phyloP scores from a whole-genome alignment of 2,113 vertebrate species.

The Pedionomus torquatus region DNA sequence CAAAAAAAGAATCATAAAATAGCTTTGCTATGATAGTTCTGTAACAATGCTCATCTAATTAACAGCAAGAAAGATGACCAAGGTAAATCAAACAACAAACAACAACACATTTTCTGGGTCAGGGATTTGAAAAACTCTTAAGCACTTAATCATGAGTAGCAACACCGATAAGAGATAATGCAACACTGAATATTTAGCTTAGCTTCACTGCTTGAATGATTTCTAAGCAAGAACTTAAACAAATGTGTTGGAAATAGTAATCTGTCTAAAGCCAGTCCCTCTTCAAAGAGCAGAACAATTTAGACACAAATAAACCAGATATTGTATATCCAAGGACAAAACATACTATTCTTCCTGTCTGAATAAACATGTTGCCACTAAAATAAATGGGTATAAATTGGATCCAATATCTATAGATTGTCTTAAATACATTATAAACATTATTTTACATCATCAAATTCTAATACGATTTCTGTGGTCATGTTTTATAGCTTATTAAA shows the following conservation, averaged over 20 bases:
- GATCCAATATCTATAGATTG: background rate
- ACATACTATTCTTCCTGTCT: background rate
- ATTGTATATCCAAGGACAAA: background rate
- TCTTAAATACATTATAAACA: background rate
- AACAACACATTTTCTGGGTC: background rate
- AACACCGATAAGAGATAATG: background rate
- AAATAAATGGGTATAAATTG: background rate
- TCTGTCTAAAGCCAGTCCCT: background rate
- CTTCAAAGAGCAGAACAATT: background rate
- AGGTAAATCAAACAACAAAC: background rate
- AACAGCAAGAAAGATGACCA: background rate
- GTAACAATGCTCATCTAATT: slow-evolving; percentile 32
- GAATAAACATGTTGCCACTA: background rate
- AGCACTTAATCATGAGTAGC: slow-evolving; percentile 43
- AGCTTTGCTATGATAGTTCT: background rate
- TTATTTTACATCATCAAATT: background rate
- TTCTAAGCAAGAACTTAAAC: background rate
- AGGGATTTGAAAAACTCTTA: slow-evolving; percentile 32
- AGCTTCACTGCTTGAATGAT: slow-evolving; percentile 2
- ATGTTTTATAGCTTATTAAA: background rate
- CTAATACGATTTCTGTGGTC: background rate
- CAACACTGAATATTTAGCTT: background rate
- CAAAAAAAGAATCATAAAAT: background rate
- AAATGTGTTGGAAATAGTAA: background rate
- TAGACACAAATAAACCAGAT: background rate